Base-by-base conservation (phyloP, 2,888 invertebrate species). In the Ceratothoa steindachneri region DNA sequence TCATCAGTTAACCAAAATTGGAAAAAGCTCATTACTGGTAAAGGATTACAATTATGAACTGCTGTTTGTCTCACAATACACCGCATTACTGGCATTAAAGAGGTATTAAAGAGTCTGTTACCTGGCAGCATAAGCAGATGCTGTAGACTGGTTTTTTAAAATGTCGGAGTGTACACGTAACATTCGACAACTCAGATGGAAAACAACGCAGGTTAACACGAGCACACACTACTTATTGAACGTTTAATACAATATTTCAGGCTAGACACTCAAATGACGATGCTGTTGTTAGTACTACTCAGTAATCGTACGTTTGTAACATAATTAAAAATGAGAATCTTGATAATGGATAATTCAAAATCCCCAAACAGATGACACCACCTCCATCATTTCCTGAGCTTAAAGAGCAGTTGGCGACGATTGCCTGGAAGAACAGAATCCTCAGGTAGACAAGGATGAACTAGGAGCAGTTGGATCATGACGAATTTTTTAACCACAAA, bases 161-260 rank as follows among this genome's bases (percentile, higher is more conserved):
- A 69, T 51, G 53, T n/a, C 51, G 53, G n/a, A 53, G 52, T 27
- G 27, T 69, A 29, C 69, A 69, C 28, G 53, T 52, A 51, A 69
- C 69, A 69, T 52, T 52, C n/a, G 52, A 69, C 53, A 69, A 69
- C 53, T 69, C 69, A 69, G 69, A 69, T 69, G 69, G 69, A 29
- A 69, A 52, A 69, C 53, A 69, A 24, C 53, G 24, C 52, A 69
- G 24, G 29, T 15, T 52, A 30, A 67, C 67, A 30, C 30, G 67
- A 30, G 29, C 30, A 28, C 67, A 67, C 1, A 67, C 67, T 22
- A 67, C 67, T 19, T 30, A 67, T 30, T 22, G 1, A 29, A 67
- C 30, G 22, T 30, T 22, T 19, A 30, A 30, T 22, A 67, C 67
- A 29, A 30, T 67, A 30, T 67, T 67, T 67, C 67, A 67, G 30